Evolutionary conservation across 2,888 invertebrate genomes (phyloP).

Genomic region (Auanema freiburgensis): DNA sequence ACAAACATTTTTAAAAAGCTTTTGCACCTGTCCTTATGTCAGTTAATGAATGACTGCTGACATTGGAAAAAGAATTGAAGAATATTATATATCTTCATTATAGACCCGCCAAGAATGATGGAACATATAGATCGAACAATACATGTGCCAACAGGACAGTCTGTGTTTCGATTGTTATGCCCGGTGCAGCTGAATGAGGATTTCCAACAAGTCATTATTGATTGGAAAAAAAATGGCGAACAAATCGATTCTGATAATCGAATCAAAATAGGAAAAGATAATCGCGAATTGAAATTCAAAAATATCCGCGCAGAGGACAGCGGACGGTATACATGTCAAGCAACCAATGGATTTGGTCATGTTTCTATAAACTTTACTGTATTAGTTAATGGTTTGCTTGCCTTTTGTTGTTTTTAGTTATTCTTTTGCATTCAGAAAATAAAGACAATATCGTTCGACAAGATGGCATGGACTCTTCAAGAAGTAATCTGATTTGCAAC

Average conservation of each 20-base stretch:
- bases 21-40: no score
- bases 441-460: not conserved
- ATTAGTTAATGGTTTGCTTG: slow-evolving; percentile 51
- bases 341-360: slow-evolving; percentile 61
- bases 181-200: slow-evolving; percentile 33
- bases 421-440: not conserved
- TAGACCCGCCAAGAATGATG: slow-evolving; percentile 55
- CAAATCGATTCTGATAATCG: slow-evolving; percentile 47
- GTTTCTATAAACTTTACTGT: slow-evolving; percentile 53
- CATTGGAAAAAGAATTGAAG: no score
- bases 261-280: slow-evolving; percentile 49
- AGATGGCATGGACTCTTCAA: not conserved
- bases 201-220: slow-evolving; percentile 40
- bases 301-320: slow-evolving; percentile 52
- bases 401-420: not conserved
- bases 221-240: slow-evolving; percentile 60
- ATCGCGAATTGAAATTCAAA: slow-evolving; percentile 54
- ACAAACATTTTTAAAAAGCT: no score
- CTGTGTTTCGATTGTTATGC: slow-evolving; percentile 55
- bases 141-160: slow-evolving; percentile 54
- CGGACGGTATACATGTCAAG: slow-evolving; percentile 58
- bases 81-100: slow-evolving; percentile 17
- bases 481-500: slow-evolving; percentile 14
- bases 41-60: no score
- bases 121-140: slow-evolving; percentile 49